Base-by-base conservation (phyloP, 2,113 vertebrate species). In the Phainopepla nitens region DNA sequence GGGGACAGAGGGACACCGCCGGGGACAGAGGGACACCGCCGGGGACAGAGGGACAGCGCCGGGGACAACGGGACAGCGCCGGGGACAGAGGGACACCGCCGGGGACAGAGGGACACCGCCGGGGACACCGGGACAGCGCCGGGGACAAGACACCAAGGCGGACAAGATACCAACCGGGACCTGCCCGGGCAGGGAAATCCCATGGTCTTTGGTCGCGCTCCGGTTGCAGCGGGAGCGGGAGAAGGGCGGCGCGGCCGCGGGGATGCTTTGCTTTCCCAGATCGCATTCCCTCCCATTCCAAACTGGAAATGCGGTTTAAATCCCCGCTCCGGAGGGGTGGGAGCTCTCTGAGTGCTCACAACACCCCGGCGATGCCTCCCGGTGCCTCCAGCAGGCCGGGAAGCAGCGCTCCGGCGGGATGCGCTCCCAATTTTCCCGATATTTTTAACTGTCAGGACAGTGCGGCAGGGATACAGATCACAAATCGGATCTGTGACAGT, bases 121-220 rank as follows among this genome's bases (percentile, higher is more conserved):
- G 21, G 25, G n/a, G 28, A 53, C 56, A 11, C 0, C 0, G 10
- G 23, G 10, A 42, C 51, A 7, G 2, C 44, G 7, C 5, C 44
- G 10, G 36, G 5, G 10, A 60, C 53, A 51, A 36, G 41, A 29
- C 15, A 79, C 39, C 72, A 33, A 29, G 2, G 18, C n/a, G 31
- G 85, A 69, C 92, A 96, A 97, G 96, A 93, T 89, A 96, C 88
- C 79, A 94, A 73, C 85, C 61, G 78, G 82, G 81, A 96, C 96
- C 68, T 50, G 87, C 92, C 76, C 93, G 73, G 57, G 31, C 24
- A 45, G 65, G 61, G 87, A 70, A 95, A 96, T 79, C 57, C 64
- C 11, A 31, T 54, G 57, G 83, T 97, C 97, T 97, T 98, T 98
- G 97, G 97, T 97, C 93, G 97, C 50, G 18, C 65, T 93, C 69